Percentiles rank a stretch among this genome's conserved stretches.
Evolutionary conservation across 2,113 vertebrate genomes (phyloP).

Genomic region (Austrofundulus limnaeus): DNA sequence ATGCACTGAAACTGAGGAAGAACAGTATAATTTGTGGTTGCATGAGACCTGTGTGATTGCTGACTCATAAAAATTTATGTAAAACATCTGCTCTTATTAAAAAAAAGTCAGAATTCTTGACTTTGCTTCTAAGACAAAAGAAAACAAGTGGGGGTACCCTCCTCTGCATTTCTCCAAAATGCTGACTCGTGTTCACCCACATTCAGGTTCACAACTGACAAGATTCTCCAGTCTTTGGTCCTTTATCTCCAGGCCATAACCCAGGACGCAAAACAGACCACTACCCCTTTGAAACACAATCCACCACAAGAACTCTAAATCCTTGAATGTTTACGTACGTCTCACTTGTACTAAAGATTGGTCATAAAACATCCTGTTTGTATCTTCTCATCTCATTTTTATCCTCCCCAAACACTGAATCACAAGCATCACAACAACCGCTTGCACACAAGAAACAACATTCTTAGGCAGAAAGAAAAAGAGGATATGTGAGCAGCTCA

Average conservation of each 20-base stretch:
- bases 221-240: constrained; percentile 24
- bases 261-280: constrained; percentile 59
- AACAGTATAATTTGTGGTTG: constrained; percentile 3
- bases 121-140: constrained; percentile 48
- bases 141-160: constrained; percentile 42
- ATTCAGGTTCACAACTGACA: not conserved
- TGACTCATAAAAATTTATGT: constrained; percentile 53
- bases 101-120: constrained; percentile 11
- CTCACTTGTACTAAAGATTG: constrained; percentile 51
- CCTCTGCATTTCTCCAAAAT: constrained; percentile 31
- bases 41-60: constrained; percentile 19
- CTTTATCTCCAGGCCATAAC: constrained; percentile 30
- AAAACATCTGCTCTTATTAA: constrained; percentile 64
- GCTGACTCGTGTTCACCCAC: constrained; percentile 17
- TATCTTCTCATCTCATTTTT: constrained; percentile 49
- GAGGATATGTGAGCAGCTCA: constrained; percentile 19
- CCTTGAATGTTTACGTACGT: constrained; percentile 42
- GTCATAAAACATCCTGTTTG: constrained; percentile 59
- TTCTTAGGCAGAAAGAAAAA: constrained; percentile 31
- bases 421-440: constrained; percentile 39
- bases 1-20: constrained; percentile 19
- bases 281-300: constrained; percentile 64
- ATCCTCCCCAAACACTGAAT: constrained; percentile 32
- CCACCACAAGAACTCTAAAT: constrained; percentile 46
- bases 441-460: constrained; percentile 34